Conservation (phyloP, 2,113 vertebrate genomes). For the Oncorhynchus mykiss region DNA sequence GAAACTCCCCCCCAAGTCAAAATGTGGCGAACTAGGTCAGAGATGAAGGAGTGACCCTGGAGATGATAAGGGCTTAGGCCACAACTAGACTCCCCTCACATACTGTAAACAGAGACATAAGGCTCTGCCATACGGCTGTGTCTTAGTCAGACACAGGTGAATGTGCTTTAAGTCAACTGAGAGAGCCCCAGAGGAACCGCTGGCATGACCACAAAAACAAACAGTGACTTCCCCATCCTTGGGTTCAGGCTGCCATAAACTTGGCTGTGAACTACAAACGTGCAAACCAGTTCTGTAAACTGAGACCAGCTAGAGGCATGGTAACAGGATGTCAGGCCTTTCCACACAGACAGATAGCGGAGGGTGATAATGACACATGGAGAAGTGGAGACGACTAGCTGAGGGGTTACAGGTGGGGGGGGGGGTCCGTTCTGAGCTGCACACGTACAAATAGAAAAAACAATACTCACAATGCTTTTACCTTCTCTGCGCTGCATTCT, state of each 20-base stretch:
- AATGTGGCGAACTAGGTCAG: conserved; percentile 44
- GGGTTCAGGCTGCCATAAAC: conserved; percentile 35
- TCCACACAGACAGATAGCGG: conserved; percentile 16
- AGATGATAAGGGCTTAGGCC: conserved; percentile 39
- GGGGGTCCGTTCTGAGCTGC: no score
- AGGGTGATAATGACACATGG: conserved; percentile 33
- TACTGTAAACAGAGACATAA: conserved; percentile 6
- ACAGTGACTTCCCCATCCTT: conserved; percentile 36
- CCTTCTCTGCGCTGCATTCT: no score
- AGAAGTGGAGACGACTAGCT: conserved; percentile 30
- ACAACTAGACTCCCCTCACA: no score
- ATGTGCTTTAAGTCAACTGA: conserved; percentile 44
- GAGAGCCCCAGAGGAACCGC: conserved; percentile 41
- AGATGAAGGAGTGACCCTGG: conserved; percentile 32
- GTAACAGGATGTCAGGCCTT: conserved; percentile 29
- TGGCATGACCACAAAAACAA: conserved; percentile 56
- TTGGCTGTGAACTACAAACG: conserved; percentile 30
- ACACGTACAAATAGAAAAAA: not conserved
- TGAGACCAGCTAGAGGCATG: conserved; percentile 26
- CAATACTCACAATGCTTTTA: not conserved
- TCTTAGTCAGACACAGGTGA: conserved; percentile 40
- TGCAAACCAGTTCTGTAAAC: conserved; percentile 28
- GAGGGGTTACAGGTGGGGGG: not conserved
- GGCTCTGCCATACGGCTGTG: not conserved
- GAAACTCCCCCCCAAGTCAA: conserved; percentile 43